Evolutionary conservation across 2,888 invertebrate species (phyloP), one percentile per base, ranked within the genome.

Genomic region (Cantharis flavilabris): DNA sequence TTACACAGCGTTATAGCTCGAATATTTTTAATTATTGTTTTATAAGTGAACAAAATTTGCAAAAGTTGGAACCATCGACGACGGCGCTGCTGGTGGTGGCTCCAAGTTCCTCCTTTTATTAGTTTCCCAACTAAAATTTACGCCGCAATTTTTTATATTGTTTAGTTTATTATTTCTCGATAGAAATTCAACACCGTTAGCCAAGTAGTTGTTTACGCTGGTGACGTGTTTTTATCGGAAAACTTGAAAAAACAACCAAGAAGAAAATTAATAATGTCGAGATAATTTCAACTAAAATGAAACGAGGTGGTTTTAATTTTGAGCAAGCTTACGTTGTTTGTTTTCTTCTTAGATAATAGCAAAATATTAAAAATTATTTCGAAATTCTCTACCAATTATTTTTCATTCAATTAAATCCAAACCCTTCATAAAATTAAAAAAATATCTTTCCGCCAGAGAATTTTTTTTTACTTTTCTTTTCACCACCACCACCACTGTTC

Each of bases 21-120:
- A 83, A 83, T 84, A 83, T 84, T 85, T 85, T 85, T 86, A 85
- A 86, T 85, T 85, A 84, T 84, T 84, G 84, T 84, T 78, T 78
- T 76, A 78, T 78, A 76, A 76, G 74, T 49, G 49, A 49, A 49
- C 49, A n/a, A 49, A 49, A 71, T 18, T 70, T 71, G 30, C 49
- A n/a, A 49, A 65, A 49, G 49, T 49, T 49, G 49, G 7, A 49
- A 49, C 49, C 49, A 49, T 49, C 49, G 7, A 49, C 49, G 49
- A n/a, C 49, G 49, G 49, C n/a, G 49, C n/a, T 49, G 49, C 7
- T 49, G 28, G 10, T 49, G 28, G 9, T 11, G 3, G 49, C n/a
- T 49, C 1, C 18, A 11, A 65, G 7, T 65, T 65, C 18, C 23
- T 65, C 20, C 65, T 23, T 67, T 67, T 67, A 67, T 23, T 67